Base-by-base conservation (phyloP, 2,797 vertebrate genomes). In the Sciurus vulgaris region DNA sequence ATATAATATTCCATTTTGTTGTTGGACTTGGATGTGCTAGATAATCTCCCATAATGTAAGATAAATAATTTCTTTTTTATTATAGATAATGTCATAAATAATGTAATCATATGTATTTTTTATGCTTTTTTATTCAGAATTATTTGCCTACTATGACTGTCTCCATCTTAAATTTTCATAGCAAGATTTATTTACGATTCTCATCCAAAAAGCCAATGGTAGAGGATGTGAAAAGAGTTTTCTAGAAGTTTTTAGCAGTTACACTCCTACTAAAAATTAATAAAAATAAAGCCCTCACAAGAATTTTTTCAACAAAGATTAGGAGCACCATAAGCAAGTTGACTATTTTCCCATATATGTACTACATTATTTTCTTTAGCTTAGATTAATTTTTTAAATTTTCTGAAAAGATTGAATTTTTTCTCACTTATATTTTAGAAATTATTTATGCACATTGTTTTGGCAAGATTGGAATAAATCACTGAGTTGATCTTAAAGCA, bases 141-240 rank as follows among this genome's bases (percentile, higher is more conserved):
- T 79, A 95, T 92, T 90, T 96, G 47, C 54, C 84, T 70, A 65
- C 24, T n/a, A 61, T 91, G 4, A 86, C 65, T 70, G 2, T 6
- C 33, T 73, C 54, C 59, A 47, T 88, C 59, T 81, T 79, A 35
- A 76, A 84, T 82, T 81, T 76, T 7, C 33, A 93, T 7, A 85
- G 54, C 7, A 51, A 84, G 12, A 65, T 93, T 49, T 91, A 76
- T n/a, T 93, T 90, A 76, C 86, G 14, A 15, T 78, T 93, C 18
- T 63, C 74, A 44, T 38, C 38, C 38, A 38, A 38, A 38, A 38
- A 38, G 38, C 38, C 38, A 38, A 38, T 38, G 38, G 38, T 38
- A 38, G 38, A 38, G 38, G 38, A 38, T 38, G 38, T 38, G 38
- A 38, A 38, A 38, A 3, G 38, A 38, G 38, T 38, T 95, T 94